Evolutionary conservation across 37 sponge, comb jelly and placozoan species (phyloP).

Genomic region (Eunapius fragilis): DNA sequence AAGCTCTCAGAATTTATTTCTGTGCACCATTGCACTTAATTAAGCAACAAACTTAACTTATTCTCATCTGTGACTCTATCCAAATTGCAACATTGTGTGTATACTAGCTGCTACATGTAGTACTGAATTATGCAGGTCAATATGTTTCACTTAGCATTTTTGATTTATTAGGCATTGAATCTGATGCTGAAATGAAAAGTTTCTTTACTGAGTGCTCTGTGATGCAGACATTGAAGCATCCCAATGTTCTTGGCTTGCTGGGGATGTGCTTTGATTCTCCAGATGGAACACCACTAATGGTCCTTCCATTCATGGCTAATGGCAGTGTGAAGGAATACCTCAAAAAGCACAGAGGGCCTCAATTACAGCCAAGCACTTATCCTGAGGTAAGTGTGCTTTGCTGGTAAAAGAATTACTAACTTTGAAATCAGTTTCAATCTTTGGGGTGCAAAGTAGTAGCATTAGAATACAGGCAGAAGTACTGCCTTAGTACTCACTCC

Average conservation of each 20-base stretch:
- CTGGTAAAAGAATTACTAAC: too few relatives aligned
- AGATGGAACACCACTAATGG: conserved; percentile 13
- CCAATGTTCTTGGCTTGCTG: conserved; percentile 19
- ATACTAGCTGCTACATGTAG: too few relatives aligned
- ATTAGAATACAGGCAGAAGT: too few relatives aligned
- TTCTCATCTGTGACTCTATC: too few relatives aligned
- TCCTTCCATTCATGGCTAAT: conserved; percentile 42
- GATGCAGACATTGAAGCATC: conserved; percentile 21
- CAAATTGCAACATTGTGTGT: too few relatives aligned
- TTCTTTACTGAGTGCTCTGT: conserved; percentile 1
- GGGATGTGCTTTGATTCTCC: conserved; percentile 34
- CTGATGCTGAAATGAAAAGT: background rate
- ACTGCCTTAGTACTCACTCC: too few relatives aligned
- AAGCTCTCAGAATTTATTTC: too few relatives aligned
- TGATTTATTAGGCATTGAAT: background rate
- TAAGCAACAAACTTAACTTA: too few relatives aligned
- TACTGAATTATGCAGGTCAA: too few relatives aligned
- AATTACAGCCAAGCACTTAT: background rate
- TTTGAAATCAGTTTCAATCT: too few relatives aligned
- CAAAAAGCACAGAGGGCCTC: background rate
- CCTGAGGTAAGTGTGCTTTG: background rate
- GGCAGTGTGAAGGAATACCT: conserved; percentile 14
- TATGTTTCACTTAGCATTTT: background rate
- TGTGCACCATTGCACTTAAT: too few relatives aligned
- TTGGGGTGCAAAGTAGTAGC: too few relatives aligned